Percentiles rank a stretch among this genome's conserved stretches.
phyloP scores from a whole-genome alignment of 2,888 invertebrate species.

The Harmothoe impar region DNA sequence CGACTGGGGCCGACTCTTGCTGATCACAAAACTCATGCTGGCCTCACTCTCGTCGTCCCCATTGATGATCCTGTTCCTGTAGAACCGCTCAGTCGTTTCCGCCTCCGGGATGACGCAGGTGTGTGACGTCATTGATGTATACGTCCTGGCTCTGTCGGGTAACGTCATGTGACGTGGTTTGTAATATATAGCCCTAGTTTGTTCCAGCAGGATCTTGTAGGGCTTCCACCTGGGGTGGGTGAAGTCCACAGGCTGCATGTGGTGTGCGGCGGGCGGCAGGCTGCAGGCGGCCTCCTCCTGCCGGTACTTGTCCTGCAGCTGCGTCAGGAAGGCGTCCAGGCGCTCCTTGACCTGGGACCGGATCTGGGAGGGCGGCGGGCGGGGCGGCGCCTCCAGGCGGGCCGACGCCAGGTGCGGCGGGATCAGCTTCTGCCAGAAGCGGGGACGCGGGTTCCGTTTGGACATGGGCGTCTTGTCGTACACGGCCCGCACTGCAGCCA shows the following conservation, averaged over 20 bases:
- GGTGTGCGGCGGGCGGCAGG: background rate
- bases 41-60: conserved; percentile 3
- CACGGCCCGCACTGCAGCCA: conserved; percentile 30
- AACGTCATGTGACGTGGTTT: background rate
- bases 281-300: background rate
- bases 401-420: background rate
- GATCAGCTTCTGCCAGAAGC: background rate
- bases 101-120: background rate
- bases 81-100: background rate
- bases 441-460: background rate
- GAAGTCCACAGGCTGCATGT: background rate
- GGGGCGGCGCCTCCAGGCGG: background rate
- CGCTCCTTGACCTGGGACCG: background rate
- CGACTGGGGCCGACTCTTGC: background rate
- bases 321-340: conserved; percentile 15
- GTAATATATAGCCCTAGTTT: background rate
- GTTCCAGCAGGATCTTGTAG: conserved; percentile 1
- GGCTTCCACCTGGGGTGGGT: conserved; percentile 31
- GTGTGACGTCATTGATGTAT: background rate
- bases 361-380: background rate
- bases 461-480: background rate
- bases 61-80: conserved; percentile 43
- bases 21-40: no score
- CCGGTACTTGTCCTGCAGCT: background rate
- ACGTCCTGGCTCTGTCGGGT: background rate